Conservation (phyloP, 1,140 invertebrate species). For the Aethina tumida region DNA sequence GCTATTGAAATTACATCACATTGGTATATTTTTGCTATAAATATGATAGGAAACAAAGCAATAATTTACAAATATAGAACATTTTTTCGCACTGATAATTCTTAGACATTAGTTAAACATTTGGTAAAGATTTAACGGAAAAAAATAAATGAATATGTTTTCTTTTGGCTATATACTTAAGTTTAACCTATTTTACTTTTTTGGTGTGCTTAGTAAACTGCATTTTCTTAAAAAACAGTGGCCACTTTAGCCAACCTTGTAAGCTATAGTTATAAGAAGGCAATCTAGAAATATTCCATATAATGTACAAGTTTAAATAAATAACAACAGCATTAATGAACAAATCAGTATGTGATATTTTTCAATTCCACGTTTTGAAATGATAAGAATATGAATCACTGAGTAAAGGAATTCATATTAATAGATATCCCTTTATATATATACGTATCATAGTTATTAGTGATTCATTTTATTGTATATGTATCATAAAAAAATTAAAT, state of each 20-base stretch:
- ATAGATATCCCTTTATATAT: constrained; percentile 2
- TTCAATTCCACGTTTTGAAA: too few relatives aligned
- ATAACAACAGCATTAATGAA: too few relatives aligned
- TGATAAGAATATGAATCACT: neutral
- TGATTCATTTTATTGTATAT: too few relatives aligned
- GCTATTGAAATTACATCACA: neutral
- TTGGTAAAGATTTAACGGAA: constrained; percentile 9
- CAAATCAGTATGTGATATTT: too few relatives aligned
- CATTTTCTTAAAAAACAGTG: too few relatives aligned
- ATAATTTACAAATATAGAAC: constrained; percentile 20
- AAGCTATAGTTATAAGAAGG: neutral
- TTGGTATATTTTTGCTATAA: too few relatives aligned
- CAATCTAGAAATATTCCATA: neutral
- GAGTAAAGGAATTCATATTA: constrained; percentile 4
- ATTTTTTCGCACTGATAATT: constrained; percentile 13
- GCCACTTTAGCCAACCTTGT: too few relatives aligned
- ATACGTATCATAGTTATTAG: too few relatives aligned
- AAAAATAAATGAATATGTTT: constrained; percentile 10
- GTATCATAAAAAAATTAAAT: too few relatives aligned
- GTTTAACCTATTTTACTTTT: constrained; percentile 7
- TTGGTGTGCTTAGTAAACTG: constrained; percentile 4
- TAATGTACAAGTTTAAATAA: too few relatives aligned
- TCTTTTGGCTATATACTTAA: constrained; percentile 10
- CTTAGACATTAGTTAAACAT: constrained; percentile 3
- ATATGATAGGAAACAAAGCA: constrained; percentile 8